phyloP scores from a whole-genome alignment of 1,140 invertebrate genomes.

The Gyrodactylus salaris region DNA sequence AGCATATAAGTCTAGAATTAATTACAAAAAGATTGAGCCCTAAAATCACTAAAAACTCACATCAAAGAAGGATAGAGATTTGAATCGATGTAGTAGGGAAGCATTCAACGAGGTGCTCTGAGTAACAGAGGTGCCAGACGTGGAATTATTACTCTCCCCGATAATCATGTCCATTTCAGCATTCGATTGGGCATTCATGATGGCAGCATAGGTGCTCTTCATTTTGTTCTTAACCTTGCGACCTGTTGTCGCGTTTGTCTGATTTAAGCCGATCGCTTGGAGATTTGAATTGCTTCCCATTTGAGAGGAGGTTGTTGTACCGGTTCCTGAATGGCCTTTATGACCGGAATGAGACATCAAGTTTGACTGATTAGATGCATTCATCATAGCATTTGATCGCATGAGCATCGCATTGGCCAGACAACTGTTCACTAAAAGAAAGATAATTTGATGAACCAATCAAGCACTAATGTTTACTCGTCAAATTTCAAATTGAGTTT shows the following conservation, averaged over 20 bases:
- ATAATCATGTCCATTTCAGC: not conserved
- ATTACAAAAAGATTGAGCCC: too few species aligned
- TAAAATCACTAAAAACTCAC: too few species aligned
- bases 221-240: not conserved
- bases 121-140: not conserved
- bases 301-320: too few species aligned
- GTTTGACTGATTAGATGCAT: too few species aligned
- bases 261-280: not conserved
- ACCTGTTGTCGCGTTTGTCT: not conserved
- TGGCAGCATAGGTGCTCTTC: not conserved
- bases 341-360: too few species aligned
- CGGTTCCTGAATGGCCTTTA: too few species aligned
- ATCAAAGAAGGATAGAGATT: not conserved
- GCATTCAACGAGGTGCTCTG: not conserved
- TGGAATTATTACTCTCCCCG: not conserved
- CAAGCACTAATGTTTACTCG: not conserved
- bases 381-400: too few species aligned
- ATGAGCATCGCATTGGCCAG: too few species aligned
- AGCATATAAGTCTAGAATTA: too few species aligned
- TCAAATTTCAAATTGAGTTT: not conserved
- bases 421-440: not conserved
- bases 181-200: not conserved
- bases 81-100: not conserved
- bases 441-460: not conserved
- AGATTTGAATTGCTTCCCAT: too few species aligned